These are phyloP conservation scores for Brachypteracias leptosomus DNA, from an alignment of 2,113 vertebrate species.

Conservation along the genomic window DNA sequence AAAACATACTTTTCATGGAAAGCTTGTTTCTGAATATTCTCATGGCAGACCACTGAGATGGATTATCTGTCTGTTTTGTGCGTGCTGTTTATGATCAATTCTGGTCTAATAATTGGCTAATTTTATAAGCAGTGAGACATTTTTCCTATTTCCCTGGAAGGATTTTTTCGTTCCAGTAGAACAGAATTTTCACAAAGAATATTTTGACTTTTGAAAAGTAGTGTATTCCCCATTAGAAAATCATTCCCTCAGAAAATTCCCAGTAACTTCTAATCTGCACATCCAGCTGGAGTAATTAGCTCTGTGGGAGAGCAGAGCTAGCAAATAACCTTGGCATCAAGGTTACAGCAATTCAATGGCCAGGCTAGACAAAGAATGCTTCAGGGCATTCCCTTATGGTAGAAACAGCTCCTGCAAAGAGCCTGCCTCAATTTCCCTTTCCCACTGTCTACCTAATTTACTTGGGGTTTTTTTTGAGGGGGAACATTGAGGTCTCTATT, in stretches of 20 bases:
- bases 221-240: not conserved
- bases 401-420: not conserved
- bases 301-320: not conserved
- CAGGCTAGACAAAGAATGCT: not conserved
- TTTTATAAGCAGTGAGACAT: not conserved
- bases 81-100: not conserved
- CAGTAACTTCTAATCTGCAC: not conserved
- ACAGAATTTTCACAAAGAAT: not conserved
- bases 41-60: not conserved
- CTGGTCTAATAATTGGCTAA: not conserved
- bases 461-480: not conserved
- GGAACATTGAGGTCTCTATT: not conserved
- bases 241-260: not conserved
- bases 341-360: slow-evolving; percentile 15
- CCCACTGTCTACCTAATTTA: not conserved
- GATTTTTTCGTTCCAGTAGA: not conserved
- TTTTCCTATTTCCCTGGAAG: not conserved
- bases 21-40: not conserved
- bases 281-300: not conserved
- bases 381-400: not conserved
- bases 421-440: not conserved
- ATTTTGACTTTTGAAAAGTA: not conserved
- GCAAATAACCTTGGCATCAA: slow-evolving; percentile 41
- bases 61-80: not conserved
- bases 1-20: not conserved